Base-by-base conservation (phyloP, 2,888 invertebrate species). In the Operophtera brumata region DNA sequence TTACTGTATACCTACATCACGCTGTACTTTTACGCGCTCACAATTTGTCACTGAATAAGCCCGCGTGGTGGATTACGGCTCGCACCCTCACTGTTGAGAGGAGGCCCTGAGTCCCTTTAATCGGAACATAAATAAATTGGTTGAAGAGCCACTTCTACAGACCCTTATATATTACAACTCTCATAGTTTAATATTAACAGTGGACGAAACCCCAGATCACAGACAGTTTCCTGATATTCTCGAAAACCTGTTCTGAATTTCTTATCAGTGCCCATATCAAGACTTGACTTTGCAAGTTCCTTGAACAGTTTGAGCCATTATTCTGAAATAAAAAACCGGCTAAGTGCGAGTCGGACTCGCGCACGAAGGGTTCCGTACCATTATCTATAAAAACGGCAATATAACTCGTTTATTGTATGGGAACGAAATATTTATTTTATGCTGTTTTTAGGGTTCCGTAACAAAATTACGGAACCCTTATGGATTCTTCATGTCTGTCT, bases 71-170 rank as follows among this genome's bases (percentile, higher is more conserved):
- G 54, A 49, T 54, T 41, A 54, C 44, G 40, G 39, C n/a, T 41
- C 45, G 49, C 45, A 54, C 54, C 54, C 49, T 54, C 41, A 40
- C 37, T 36, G 9, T 14, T 30, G 14, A 13, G 41, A 36, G 40
- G 9, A 37, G 39, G 26, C 20, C 32, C 26, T 43, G 32, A 43
- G 47, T 25, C 47, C 54, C 35, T 36, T 54, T 54, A 54, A 35
- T 53, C 53, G 42, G 39, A 48, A 49, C 43, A 46, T 49, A 49
- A 54, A 54, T 45, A 48, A 49, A 54, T 41, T 54, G 44, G 28
- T 40, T 48, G 28, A 48, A 48, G 48, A 35, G 47, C 45, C 45
- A 46, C 48, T 48, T 41, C 20, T 42, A 14, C 32, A 20, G 37
- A 42, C 41, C 37, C 47, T 40, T 39, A 14, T 9, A 42, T 9